Evolutionary conservation across 2,888 invertebrate species (phyloP), one percentile per base, ranked within the genome.

Genomic region (Arge pagana): DNA sequence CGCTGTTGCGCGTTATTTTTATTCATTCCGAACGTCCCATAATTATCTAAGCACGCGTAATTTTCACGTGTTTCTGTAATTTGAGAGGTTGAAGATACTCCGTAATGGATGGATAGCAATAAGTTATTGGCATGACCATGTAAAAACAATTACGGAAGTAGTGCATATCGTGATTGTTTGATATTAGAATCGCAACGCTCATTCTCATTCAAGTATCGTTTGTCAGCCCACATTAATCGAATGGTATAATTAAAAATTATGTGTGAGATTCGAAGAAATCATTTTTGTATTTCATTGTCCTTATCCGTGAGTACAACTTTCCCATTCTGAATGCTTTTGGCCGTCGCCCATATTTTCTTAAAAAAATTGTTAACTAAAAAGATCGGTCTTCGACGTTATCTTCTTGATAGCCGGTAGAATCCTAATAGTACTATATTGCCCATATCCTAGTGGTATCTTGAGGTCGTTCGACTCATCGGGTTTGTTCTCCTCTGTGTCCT

Each of bases 351-450:
- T 11, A 39, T 39, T 39, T 37, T 13, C 4, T 18, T n/a, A n/a
- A n/a, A n/a, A n/a, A n/a, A n/a, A n/a, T n/a, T n/a, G n/a, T 65
- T 65, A 72, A 53, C 60, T 64, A 37, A 71, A 74, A 3, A 74
- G 59, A 56, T 72, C 73, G 36, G 72, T 67, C 43, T 63, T 71
- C 2, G 74, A 75, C 3, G 72, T 74, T 8, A 74, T 74, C 43
- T 73, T 74, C 54, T 70, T 73, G 3, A 76, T 66, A 0, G 72
- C 65, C 2, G 76, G 73, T n/a, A 76, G 53, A 54, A 76, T 73
- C 45, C 65, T 66, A 26, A 75, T 74, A 1, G 74, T 65, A 15
- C 72, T 69, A 50, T 74, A 73, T 37, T 73, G 75, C 1, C 71
- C 71, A 33, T 72, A 71, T 11, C 68, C 71, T 15, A 76, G 59